These are phyloP conservation scores for Teleiodes luculella DNA, from an alignment of 2,888 invertebrate species.

Conservation along the genomic window DNA sequence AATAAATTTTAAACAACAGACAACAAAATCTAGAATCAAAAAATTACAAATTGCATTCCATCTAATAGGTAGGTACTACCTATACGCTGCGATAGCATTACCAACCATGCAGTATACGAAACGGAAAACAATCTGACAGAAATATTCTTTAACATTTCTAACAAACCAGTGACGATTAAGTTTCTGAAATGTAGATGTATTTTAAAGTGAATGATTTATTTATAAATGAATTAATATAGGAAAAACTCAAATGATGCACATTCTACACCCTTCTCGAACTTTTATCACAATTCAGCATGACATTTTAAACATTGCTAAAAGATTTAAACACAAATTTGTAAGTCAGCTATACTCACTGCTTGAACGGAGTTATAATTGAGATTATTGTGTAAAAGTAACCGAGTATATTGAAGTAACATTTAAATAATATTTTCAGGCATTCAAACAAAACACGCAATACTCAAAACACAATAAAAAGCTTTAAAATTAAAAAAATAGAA, in stretches of 20 bases:
- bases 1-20: no score
- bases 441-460: slow-evolving; percentile 41
- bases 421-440: slow-evolving; percentile 39
- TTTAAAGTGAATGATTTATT: no score
- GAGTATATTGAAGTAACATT: not conserved
- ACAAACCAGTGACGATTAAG: no score
- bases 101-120: no score
- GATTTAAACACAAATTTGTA: not conserved
- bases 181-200: no score
- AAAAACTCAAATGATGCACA: not conserved
- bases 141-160: no score
- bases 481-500: slow-evolving; percentile 30
- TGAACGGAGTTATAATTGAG: slow-evolving; percentile 10
- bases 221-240: not conserved
- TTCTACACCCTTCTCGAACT: not conserved
- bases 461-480: slow-evolving; percentile 41
- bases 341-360: slow-evolving; percentile 29
- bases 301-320: not conserved
- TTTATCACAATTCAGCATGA: not conserved
- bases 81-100: no score
- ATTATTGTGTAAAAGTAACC: no score
- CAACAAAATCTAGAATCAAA: no score
- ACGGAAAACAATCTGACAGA: no score
- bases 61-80: no score
- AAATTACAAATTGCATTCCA: not conserved